Base-by-base conservation (phyloP, 2,888 invertebrate genomes). In the Brachypalpus laphriformis region DNA sequence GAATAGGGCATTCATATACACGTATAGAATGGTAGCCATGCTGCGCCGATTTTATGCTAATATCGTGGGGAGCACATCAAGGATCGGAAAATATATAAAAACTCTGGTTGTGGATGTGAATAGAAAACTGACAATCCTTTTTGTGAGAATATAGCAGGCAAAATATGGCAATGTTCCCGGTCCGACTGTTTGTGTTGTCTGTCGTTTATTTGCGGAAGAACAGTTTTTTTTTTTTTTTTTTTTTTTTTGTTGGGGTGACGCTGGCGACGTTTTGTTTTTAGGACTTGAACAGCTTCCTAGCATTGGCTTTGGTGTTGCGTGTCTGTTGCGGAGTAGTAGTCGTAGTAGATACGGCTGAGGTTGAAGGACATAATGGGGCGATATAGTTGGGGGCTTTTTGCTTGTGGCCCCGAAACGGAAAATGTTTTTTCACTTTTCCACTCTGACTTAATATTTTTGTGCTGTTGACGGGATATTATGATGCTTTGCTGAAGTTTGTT, bases 1-100 rank as follows among this genome's bases (percentile, higher is more conserved):
- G 18, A 54, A 18, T 31, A n/a, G 56, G 31, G 5, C 9, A 34
- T 31, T 22, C 49, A 63, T 11, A 45, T 45, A 40, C 68, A 51
- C 37, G 34, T 28, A n/a, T 34, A 65, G 18, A 59, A 34, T 40
- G 47, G 59, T 7, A 8, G 40, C 49, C 70, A 77, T 70, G 14
- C 68, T 61, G 77, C 70, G 61, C 70, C 68, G 70, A 77, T 70
- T 70, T 70, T 77, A 70, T 61, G 77, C 68, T 77, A 77, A 77
- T 77, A 51, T 61, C 61, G n/a, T 42, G 18, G 42, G 40, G 42
- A 49, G 49, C 31, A 47, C 68, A 59, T 49, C 61, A 59, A 20
- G 66, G 57, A 57, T 49, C 11, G 66, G 25, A 37, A 49, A 57
- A 66, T 51, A 22, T 42, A 61, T n/a, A 57, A 68, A 56, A 56